Evolutionary conservation across 2,797 vertebrate species (phyloP), one percentile per base, ranked within the genome.

Genomic region (Melanogrammus aeglefinus): DNA sequence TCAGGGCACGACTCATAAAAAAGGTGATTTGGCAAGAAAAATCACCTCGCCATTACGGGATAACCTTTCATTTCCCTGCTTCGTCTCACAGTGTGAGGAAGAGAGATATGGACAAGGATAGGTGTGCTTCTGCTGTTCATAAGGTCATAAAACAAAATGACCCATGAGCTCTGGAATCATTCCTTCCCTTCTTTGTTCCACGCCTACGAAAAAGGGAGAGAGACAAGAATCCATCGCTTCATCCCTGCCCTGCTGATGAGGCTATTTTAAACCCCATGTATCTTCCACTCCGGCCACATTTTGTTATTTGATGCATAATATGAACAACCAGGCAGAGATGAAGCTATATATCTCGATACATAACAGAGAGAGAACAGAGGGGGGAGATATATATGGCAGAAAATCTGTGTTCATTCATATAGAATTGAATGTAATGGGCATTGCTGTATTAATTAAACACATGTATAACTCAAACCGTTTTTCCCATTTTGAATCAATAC

Each of bases 401-500:
- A 47, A 47, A 14, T 13, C 47, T 57, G 47, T 18, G 47, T 18
- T 21, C 12, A 47, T 47, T 16, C 44, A 47, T 16, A 47, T 16
- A 13, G 14, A 47, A 47, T 47, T 13, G 16, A 47, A 47, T 12
- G 10, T 47, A 16, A 47, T 16, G 44, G 44, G 44, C 9, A 44
- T 44, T 44, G 41, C 41, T 44, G 41, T 44, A 44, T 51, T 51
- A 51, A 51, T 51, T 51, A 51, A 51, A 51, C 27, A 69, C n/a
- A 69, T 51, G 66, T 9, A 73, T 36, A 39, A 24, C 36, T 18
- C 5, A 44, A 57, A 6, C 29, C 36, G 9, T 35, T 47, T 33
- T 31, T 82, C 33, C 35, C 35, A 76, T 81, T 47, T 38, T 77
- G 13, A 77, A 78, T 81, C 47, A 57, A 83, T 86, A 71, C 69